phyloP scores from a whole-genome alignment of 2,113 vertebrate genomes.

The Oenanthe oenanthe region DNA sequence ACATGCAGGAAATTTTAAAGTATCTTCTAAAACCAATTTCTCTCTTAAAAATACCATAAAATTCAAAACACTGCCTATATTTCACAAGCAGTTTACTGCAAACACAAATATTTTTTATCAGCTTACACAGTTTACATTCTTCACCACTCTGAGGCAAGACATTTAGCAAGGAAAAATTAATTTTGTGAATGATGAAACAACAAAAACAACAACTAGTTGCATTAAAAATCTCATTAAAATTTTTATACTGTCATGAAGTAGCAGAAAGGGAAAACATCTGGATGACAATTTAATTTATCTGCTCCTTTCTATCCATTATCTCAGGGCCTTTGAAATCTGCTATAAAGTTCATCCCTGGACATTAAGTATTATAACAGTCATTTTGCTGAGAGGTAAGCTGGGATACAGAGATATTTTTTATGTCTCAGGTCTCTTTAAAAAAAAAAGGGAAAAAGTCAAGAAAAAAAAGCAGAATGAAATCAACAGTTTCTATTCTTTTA shows the following conservation, averaged over 20 bases:
- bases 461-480: background rate
- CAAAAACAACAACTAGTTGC: conserved; percentile 25
- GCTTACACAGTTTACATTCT: conserved; percentile 14
- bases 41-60: conserved; percentile 49
- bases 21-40: conserved; percentile 64
- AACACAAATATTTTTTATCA: conserved; percentile 49
- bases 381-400: background rate
- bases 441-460: background rate
- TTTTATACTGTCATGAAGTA: background rate
- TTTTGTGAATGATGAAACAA: background rate
- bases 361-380: background rate
- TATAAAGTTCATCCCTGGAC: background rate
- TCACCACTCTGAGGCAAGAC: background rate
- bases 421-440: background rate
- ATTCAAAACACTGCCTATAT: conserved; percentile 51
- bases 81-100: conserved; percentile 54
- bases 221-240: conserved; percentile 48
- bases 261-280: conserved; percentile 42
- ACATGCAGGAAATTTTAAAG: conserved; percentile 50
- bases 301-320: background rate
- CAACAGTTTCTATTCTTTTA: background rate
- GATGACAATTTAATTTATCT: conserved; percentile 22
- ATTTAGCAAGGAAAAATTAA: background rate
- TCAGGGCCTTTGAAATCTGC: background rate
- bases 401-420: background rate